Evolutionary conservation across 2,113 vertebrate species (phyloP).

Genomic region (Castor canadensis): DNA sequence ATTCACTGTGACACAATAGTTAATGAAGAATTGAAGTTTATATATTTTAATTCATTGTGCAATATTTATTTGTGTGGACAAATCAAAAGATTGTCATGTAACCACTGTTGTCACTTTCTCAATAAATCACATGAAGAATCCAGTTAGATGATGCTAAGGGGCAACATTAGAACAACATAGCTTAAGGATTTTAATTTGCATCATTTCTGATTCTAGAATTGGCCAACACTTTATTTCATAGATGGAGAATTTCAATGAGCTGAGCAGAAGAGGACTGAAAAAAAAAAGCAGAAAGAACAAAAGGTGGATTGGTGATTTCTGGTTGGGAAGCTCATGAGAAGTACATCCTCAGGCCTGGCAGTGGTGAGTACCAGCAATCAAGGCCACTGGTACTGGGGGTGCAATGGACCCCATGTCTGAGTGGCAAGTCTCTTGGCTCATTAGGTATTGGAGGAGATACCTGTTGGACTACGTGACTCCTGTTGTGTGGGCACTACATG

Average conservation of each 20-base stretch:
- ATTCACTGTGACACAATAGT: conserved; percentile 17
- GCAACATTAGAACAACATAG: not conserved
- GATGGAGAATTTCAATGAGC: not conserved
- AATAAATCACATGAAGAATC: not conserved
- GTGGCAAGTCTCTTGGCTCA: not conserved
- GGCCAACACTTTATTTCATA: not conserved
- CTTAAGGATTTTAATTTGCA: not conserved
- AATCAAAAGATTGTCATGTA: not conserved
- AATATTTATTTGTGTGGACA: not conserved
- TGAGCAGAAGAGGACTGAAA: not conserved
- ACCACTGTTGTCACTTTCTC: conserved; percentile 28
- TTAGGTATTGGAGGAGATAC: too few relatives aligned
- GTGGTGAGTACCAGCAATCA: not conserved
- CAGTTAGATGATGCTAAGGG: not conserved
- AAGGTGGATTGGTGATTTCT: not conserved
- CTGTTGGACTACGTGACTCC: too few relatives aligned
- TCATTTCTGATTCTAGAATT: not conserved
- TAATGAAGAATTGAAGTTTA: not conserved
- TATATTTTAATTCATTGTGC: not conserved
- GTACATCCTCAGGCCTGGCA: not conserved
- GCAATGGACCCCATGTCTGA: too few relatives aligned
- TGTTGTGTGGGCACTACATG: not conserved
- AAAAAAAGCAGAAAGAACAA: not conserved
- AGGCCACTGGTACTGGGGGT: too few relatives aligned
- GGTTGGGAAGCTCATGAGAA: too few relatives aligned